Evolutionary conservation across 2,888 invertebrate genomes (phyloP).

Genomic region (Lasioglossum lativentre): DNA sequence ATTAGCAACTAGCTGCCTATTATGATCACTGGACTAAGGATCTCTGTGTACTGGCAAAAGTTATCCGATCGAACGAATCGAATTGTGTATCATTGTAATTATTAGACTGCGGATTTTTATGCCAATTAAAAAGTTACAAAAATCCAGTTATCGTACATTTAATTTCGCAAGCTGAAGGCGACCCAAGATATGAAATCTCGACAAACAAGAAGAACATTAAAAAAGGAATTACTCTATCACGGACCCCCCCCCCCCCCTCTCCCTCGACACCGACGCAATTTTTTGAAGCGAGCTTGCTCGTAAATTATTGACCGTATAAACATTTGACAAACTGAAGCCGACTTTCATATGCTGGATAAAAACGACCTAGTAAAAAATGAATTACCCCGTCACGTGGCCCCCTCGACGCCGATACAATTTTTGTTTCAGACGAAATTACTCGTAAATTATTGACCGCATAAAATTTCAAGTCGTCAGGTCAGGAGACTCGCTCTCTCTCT

Average conservation of each 20-base stretch:
- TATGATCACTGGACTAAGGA: background rate
- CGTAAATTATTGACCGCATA: background rate
- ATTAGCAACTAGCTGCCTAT: background rate
- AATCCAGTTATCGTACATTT: no score
- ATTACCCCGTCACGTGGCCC: background rate
- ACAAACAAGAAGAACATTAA: background rate
- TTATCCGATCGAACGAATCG: no score
- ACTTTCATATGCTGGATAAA: background rate
- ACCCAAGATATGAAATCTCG: background rate
- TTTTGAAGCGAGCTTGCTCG: background rate
- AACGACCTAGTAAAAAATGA: background rate
- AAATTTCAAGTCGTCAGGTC: background rate
- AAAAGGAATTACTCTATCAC: background rate
- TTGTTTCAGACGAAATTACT: background rate
- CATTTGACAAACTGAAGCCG: background rate
- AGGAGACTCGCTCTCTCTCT: background rate
- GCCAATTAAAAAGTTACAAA: no score
- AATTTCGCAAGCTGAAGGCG: no score
- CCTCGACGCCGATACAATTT: background rate
- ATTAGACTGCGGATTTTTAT: no score
- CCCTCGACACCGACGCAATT: background rate
- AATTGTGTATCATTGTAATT: no score
- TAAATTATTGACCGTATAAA: background rate
- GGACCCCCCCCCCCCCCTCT: background rate
- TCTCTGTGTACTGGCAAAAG: background rate